Conservation (phyloP, 2,888 invertebrate species). For the Conops quadrifasciatus region DNA sequence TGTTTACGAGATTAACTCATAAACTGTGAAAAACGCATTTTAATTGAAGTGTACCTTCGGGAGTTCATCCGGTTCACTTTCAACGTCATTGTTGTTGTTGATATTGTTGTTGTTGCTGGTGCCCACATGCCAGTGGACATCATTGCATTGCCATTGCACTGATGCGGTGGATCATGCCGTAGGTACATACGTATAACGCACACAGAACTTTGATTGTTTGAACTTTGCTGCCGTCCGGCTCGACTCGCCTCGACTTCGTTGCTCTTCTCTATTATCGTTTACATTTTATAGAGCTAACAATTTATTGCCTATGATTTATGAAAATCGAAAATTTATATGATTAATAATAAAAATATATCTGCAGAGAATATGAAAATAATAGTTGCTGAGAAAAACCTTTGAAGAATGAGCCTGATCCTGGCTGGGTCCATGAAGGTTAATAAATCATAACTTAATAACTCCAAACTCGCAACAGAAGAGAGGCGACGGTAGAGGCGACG, state of each 20-base stretch:
- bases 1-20: slow-evolving; percentile 59
- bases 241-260: neutral
- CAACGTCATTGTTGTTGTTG: slow-evolving; percentile 12
- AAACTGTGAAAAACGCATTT: slow-evolving; percentile 62
- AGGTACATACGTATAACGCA: no score
- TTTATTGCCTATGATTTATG: slow-evolving; percentile 31
- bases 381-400: neutral
- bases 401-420: slow-evolving; percentile 5
- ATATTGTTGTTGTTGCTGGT: slow-evolving; percentile 21
- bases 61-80: slow-evolving; percentile 49
- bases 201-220: slow-evolving; percentile 23
- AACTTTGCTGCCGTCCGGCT: slow-evolving; percentile 1
- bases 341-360: neutral
- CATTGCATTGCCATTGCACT: neutral
- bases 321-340: slow-evolving; percentile 27
- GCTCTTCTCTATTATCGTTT: slow-evolving; percentile 12
- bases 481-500: no score
- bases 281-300: slow-evolving; percentile 12
- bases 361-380: no score
- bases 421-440: slow-evolving; percentile 24
- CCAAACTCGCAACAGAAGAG: slow-evolving; percentile 1
- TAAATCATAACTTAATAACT: slow-evolving; percentile 39
- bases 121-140: slow-evolving; percentile 1
- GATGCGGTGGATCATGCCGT: neutral
- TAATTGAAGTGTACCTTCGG: slow-evolving; percentile 64